Percentiles rank a stretch among this genome's conserved stretches.
Evolutionary conservation across 1,140 invertebrate genomes (phyloP).

Genomic region (Cepaea nemoralis): DNA sequence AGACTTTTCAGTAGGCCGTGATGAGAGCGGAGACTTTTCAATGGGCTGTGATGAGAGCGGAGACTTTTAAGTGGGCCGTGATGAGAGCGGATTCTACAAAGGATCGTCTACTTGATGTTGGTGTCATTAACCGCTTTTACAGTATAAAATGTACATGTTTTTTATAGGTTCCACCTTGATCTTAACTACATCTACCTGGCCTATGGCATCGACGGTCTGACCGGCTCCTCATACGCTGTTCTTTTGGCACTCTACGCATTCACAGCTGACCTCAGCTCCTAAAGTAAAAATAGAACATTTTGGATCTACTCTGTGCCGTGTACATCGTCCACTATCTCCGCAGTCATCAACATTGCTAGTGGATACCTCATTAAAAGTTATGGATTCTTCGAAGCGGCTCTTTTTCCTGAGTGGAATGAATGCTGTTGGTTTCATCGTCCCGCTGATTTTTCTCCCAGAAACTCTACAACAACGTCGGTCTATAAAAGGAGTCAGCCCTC

Average conservation of each 20-base stretch:
- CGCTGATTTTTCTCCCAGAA: conserved; percentile 33
- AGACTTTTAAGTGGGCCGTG: no score
- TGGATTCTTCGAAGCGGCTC: neutral
- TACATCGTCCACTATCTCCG: neutral
- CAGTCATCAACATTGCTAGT: neutral
- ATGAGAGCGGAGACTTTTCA: no score
- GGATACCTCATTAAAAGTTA: neutral
- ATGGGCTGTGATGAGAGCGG: no score
- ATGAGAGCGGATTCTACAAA: no score
- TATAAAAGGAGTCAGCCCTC: conserved; percentile 9
- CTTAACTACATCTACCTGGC: conserved; percentile 38
- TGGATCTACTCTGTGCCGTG: conserved; percentile 24
- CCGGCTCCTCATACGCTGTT: conserved; percentile 32
- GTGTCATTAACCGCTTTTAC: no score
- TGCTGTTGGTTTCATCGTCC: neutral
- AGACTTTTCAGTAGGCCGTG: no score
- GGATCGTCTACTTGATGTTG: no score
- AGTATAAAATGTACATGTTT: neutral
- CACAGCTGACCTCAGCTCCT: conserved; percentile 39
- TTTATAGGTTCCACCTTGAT: conserved; percentile 23
- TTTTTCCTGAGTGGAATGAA: neutral
- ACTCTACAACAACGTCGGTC: conserved; percentile 14
- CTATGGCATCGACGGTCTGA: conserved; percentile 34
- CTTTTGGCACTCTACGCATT: conserved; percentile 15
- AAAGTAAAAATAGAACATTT: conserved; percentile 7